Base-by-base conservation (phyloP, 1,140 invertebrate genomes). In the Matsumurasca onukii region DNA sequence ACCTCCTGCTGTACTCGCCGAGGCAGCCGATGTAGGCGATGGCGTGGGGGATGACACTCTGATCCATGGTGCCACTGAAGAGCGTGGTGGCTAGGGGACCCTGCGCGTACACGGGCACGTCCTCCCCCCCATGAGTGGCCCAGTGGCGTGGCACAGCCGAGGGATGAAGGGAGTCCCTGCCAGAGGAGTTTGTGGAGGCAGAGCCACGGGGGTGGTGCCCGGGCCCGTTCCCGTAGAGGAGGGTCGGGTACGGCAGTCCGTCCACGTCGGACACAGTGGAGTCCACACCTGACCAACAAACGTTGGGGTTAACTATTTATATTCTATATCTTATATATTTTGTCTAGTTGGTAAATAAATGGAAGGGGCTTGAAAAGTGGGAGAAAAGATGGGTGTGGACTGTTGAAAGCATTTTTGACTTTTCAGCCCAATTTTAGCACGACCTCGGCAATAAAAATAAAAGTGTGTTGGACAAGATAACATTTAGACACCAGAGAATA, bases 101-200 rank as follows among this genome's bases (percentile, higher is more conserved):
- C n/a, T 75, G 81, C n/a, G 93, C 91, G 75, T 93, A 94, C 22
- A 94, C 87, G 0, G 91, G 88, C 0, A 96, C 94, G 78, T 95
- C 93, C 80, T 95, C 93, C 9, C 91, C 94, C 0, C 91, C 92
- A 74, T 95, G 93, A 0, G 92, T 93, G n/a, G 90, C 89, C 86
- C 88, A 91, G 68, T 88, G 85, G 45, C 87, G 77, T 0, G 88
- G 89, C 0, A 89, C 87, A 0, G 88, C 89, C 0, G 89, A 73
- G 3, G 76, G 73, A 45, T 81, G 78, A 1, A 75, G 70, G 69
- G 76, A 75, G 55, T 79, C 77, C 22, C 72, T 76, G 83, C 70
- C 67, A 76, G 78, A 59, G 64, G 71, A 78, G 34, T 78, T 79
- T 29, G 69, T 76, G 3, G 74, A 79, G n/a, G n/a, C n/a, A n/a